Percentiles rank a stretch among this genome's conserved stretches.
Evolutionary conservation across 2,797 vertebrate genomes (phyloP).

Genomic region (Coregonus sp.): DNA sequence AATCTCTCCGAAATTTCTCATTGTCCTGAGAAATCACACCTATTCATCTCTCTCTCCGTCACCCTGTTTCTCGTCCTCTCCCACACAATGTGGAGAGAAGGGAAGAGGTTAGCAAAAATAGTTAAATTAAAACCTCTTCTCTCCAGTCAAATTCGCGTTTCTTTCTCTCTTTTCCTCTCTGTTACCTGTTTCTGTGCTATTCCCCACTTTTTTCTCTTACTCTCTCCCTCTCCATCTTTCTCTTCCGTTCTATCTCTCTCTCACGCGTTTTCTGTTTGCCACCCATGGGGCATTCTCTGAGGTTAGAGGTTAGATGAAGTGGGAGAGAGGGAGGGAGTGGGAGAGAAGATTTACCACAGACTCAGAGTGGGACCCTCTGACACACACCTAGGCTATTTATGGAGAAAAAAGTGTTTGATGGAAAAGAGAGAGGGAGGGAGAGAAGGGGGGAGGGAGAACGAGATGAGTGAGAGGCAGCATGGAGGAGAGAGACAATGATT

Average conservation of each 20-base stretch:
- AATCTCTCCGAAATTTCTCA: background rate
- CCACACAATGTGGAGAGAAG: background rate
- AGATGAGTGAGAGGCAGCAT: background rate
- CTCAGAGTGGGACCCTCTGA: slow-evolving; percentile 35
- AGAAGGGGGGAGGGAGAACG: too few relatives aligned
- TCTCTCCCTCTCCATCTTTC: slow-evolving; percentile 3
- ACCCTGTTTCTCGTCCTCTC: background rate
- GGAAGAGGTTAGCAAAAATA: too few relatives aligned
- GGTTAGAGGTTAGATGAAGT: background rate
- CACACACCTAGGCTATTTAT: slow-evolving; percentile 59
- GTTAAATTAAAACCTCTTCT: background rate
- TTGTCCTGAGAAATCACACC: slow-evolving; percentile 1
- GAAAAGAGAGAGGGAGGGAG: background rate
- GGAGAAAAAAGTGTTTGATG: slow-evolving; percentile 26
- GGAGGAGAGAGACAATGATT: slow-evolving; percentile 59
- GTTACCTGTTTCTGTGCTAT: slow-evolving; percentile 33
- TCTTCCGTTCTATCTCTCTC: slow-evolving; percentile 20
- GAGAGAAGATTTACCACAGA: background rate
- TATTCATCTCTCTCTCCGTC: slow-evolving; percentile 3
- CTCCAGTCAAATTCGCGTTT: background rate
- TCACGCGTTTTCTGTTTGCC: slow-evolving; percentile 14
- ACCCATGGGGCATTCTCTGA: slow-evolving; percentile 2
- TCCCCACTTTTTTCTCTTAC: slow-evolving; percentile 13
- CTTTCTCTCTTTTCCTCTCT: slow-evolving; percentile 29
- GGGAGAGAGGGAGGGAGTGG: background rate